phyloP scores from a whole-genome alignment of 2,888 invertebrate genomes.

The Ophion ellenae region DNA sequence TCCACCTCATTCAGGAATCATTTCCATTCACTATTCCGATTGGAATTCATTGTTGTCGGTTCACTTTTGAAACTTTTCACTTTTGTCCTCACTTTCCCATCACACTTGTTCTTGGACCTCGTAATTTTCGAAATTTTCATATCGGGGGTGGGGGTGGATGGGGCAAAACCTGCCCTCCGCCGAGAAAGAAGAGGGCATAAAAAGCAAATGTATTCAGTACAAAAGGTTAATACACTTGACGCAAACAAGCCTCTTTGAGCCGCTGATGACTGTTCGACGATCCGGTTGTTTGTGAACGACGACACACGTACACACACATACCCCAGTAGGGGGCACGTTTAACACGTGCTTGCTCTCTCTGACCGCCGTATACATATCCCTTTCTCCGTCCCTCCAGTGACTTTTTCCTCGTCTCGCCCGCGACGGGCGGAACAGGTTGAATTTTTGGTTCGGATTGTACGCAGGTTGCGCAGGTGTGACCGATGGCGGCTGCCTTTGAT shows the following conservation, averaged over 20 bases:
- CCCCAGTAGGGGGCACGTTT: constrained; percentile 15
- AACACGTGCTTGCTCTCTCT: constrained; percentile 1
- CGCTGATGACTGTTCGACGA: constrained; percentile 44
- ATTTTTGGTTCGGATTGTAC: constrained; percentile 80
- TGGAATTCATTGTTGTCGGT: too few relatives aligned
- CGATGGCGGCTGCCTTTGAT: constrained; percentile 83
- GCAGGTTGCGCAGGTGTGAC: constrained; percentile 82
- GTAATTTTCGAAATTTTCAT: too few relatives aligned
- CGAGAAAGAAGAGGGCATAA: background rate
- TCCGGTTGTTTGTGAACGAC: constrained; percentile 32
- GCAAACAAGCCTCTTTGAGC: constrained; percentile 20
- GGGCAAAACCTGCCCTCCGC: too few relatives aligned
- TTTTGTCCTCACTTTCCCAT: too few relatives aligned
- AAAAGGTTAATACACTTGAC: constrained; percentile 51
- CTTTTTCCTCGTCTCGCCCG: constrained; percentile 14
- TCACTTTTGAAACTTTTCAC: too few relatives aligned
- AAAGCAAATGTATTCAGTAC: constrained; percentile 6
- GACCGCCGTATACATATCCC: background rate
- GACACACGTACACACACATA: constrained; percentile 4
- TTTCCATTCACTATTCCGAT: background rate
- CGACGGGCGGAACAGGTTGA: constrained; percentile 60
- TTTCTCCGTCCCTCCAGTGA: background rate
- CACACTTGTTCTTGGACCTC: too few relatives aligned
- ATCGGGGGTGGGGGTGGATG: too few relatives aligned
- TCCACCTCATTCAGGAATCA: background rate